These are phyloP conservation scores for Phengaris alcon DNA, from an alignment of 2,888 invertebrate genomes.

Conservation along the genomic window DNA sequence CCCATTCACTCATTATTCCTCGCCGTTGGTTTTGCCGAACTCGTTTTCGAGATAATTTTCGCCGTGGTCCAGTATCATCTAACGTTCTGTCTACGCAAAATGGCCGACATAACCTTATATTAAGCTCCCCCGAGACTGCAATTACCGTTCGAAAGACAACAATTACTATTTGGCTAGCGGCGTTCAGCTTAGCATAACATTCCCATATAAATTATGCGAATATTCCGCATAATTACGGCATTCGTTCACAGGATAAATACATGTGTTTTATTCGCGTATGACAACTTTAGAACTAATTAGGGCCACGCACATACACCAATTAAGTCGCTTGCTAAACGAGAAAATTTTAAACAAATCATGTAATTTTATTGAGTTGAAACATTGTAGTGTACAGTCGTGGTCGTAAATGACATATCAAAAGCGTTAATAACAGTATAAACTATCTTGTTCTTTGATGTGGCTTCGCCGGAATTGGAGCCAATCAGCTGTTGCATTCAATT, in stretches of 20 bases:
- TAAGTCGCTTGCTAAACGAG: conserved; percentile 25
- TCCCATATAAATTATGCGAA: conserved; percentile 67
- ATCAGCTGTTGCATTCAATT: conserved; percentile 20
- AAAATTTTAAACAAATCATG: conserved; percentile 32
- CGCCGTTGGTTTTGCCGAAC: conserved; percentile 71
- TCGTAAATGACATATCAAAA: conserved; percentile 7
- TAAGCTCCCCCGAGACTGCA: conserved; percentile 75
- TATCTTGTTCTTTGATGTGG: conserved; percentile 9
- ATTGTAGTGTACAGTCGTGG: conserved; percentile 55
- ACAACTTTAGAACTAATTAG: conserved; percentile 20
- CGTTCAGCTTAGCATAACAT: conserved; percentile 67
- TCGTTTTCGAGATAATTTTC: conserved; percentile 74
- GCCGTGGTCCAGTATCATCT: conserved; percentile 69
- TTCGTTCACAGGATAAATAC: conserved; percentile 32
- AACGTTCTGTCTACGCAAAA: conserved; percentile 58
- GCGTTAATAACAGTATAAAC: conserved; percentile 1
- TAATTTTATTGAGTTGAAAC: conserved; percentile 38
- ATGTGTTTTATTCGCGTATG: not conserved
- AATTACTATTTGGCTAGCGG: conserved; percentile 75
- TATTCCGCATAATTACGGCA: conserved; percentile 63
- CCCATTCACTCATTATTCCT: conserved; percentile 73
- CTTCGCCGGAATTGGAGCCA: conserved; percentile 9
- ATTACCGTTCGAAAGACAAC: conserved; percentile 74
- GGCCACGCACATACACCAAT: conserved; percentile 13
- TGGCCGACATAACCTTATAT: conserved; percentile 66